Base-by-base conservation (phyloP, 2,113 vertebrate species). In the Campylomormyrus tamandua region DNA sequence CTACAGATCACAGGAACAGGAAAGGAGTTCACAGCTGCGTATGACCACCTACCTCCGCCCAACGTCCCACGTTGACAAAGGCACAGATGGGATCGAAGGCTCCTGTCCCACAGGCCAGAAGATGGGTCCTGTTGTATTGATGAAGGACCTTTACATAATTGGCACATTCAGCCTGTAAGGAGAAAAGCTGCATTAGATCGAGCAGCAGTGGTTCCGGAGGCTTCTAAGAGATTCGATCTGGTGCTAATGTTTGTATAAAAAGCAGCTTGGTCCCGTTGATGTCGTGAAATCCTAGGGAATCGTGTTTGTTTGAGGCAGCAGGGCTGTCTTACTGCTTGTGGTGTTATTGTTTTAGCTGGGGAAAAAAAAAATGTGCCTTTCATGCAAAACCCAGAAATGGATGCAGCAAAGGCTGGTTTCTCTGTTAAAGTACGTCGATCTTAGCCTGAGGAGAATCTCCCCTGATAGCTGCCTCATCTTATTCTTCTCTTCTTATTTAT, bases 91-190 rank as follows among this genome's bases (percentile, higher is more conserved):
- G 98, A 92, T 98, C 97, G 87, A 99, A 99, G 6, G 98, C 97
- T 90, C 98, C 98, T 4, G 98, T 99, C 46, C 98, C 98, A 91
- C 98, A 99, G 1, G 94, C 95, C 91, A 99, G 93, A 62, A 99
- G 95, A 87, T 99, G 98, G 0, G 97, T 98, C 90, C 96, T 96
- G 92, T 99, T 99, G 93, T 97, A 97, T 74, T 95, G 96, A 80
- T 99, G 98, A 90, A 99, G 94, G 89, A 98, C 96, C 89, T 98
- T 97, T 89, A 99, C 94, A 89, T 97, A 99, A 95, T 99, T 99
- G 90, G 97, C 97, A 94, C 98, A 99, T 93, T 99, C 98, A 42
- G 93, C 94, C 98, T 99, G 92, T 19, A 50, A 49, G 48, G 31
- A 90, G 19, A 87, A 46, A 90, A 31, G 66, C 85, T 87, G 27